Base-by-base conservation (phyloP, 2,888 invertebrate species). In the Steromphala cineraria region DNA sequence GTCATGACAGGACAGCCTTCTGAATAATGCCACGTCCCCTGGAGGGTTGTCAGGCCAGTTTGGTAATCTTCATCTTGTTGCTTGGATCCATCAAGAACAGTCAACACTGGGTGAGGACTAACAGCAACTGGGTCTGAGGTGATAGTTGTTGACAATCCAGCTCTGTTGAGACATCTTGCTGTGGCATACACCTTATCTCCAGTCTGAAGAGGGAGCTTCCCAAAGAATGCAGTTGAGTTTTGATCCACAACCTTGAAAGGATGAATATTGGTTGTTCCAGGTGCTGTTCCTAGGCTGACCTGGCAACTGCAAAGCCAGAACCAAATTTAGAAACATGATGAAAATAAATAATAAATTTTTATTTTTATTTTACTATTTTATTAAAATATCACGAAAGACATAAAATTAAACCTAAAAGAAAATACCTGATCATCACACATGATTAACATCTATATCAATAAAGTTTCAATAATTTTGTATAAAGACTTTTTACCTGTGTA, bases 51-150 rank as follows among this genome's bases (percentile, higher is more conserved):
- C 5, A 83, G 79, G 24, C 76, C 79, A 28, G 52, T 81, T 52
- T 83, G 83, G 21, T 28, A 75, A 71, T 81, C 81, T 53, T 28
- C 36, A 40, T 81, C 81, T 4, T 46, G 28, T 13, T 46, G 40
- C 56, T 15, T 31, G 21, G 36, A 52, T 10, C 80, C 79, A 76
- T 80, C 80, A 36, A 10, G 40, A 0, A 80, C 76, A 24, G 67
- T 31, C 10, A 80, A 53, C 5, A 62, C n/a, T 17, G 80, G 67
- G 36, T 46, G 17, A 5, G 76, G 75, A 52, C 76, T 76, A 28
- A 80, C 19, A 15, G 62, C 55, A 3, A 80, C 76, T 21, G 76
- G 19, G 15, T 62, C 67, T 7, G 67, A 46, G 0, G 67, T 53
- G n/a, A 52, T n/a, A n/a, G 15, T 62, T 13, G 77, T 67, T 13